Percentiles rank a stretch among this genome's conserved stretches.
Conservation (phyloP, 1,140 invertebrate genomes). For the Sarcophaga bullata region DNA sequence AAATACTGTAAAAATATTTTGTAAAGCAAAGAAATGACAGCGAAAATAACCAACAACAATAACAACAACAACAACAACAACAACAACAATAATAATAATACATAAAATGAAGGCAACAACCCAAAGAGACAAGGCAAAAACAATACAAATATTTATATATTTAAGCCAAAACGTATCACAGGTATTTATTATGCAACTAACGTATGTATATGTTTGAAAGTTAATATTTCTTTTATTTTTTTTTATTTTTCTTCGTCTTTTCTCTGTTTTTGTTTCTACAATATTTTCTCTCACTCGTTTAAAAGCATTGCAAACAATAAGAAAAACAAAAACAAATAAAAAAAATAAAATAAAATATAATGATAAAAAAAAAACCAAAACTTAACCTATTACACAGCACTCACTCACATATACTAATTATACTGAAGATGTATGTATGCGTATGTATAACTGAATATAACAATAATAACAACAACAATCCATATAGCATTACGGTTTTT, state of each 20-base stretch:
- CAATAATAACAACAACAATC: neutral
- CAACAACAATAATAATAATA: neutral
- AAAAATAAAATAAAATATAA: no score
- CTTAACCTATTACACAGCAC: neutral
- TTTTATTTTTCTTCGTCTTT: neutral
- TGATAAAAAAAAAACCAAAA: neutral
- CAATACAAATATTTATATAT: neutral
- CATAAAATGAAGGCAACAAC: neutral
- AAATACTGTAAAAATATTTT: neutral
- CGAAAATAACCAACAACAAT: neutral
- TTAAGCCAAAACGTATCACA: constrained; percentile 20
- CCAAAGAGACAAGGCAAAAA: neutral
- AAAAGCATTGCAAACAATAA: neutral
- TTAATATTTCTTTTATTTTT: no score
- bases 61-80: neutral
- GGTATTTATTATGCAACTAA: constrained; percentile 27
- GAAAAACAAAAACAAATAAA: neutral
- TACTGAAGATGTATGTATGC: no score
- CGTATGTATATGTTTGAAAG: neutral
- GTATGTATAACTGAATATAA: neutral
- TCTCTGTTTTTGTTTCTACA: neutral
- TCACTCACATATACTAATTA: no score
- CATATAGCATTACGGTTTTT: constrained; percentile 13
- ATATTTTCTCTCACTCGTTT: neutral
- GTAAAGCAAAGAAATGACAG: neutral